These are phyloP conservation scores for Sarcophaga peregrina DNA, from an alignment of 1,140 invertebrate genomes.

Conservation along the genomic window DNA sequence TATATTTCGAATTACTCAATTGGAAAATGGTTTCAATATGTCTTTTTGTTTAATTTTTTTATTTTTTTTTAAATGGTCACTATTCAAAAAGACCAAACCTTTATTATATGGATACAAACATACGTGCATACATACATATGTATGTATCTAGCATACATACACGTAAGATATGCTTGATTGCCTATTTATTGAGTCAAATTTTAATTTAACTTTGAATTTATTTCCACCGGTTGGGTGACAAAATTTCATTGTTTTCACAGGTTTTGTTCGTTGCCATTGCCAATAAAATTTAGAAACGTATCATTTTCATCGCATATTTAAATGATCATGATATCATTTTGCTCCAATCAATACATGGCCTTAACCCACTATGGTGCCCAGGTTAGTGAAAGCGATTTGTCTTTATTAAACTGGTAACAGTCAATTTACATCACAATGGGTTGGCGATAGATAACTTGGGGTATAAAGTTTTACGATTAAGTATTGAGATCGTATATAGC, in stretches of 20 bases:
- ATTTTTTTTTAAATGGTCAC: neutral
- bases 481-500: too few species aligned
- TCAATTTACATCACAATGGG: too few species aligned
- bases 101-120: neutral
- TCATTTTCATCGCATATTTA: neutral
- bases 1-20: neutral
- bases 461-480: too few species aligned
- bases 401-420: too few species aligned
- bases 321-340: slow-evolving; percentile 12
- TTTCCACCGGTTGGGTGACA: neutral
- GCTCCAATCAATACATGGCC: neutral
- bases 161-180: neutral
- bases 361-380: slow-evolving; percentile 3
- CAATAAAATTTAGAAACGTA: neutral
- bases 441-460: too few species aligned
- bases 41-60: neutral
- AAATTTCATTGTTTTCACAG: slow-evolving; percentile 6
- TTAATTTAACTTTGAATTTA: neutral
- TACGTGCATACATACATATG: too few species aligned
- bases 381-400: neutral
- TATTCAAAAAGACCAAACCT: neutral
- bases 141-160: too few species aligned
- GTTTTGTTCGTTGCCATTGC: slow-evolving; percentile 1
- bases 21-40: neutral
- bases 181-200: neutral